Conservation (phyloP, 2,888 invertebrate genomes). For the Apeira syringaria region DNA sequence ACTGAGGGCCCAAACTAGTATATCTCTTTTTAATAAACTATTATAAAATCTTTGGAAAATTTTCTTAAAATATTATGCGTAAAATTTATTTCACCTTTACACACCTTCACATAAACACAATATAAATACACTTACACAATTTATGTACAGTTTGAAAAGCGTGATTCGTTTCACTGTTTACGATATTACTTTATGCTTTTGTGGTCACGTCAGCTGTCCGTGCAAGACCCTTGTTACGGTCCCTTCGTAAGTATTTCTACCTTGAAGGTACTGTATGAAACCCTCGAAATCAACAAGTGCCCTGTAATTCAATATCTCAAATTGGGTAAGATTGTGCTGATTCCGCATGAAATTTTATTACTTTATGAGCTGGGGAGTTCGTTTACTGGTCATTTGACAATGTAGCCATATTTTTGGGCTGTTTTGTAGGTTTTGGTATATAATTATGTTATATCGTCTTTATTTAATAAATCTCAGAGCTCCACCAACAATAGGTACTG, state of each 20-base stretch:
- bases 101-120: too few species aligned
- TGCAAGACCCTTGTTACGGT: conserved; percentile 56
- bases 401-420: background rate
- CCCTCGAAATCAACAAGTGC: conserved; percentile 55
- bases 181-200: conserved; percentile 38
- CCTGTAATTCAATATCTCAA: conserved; percentile 42
- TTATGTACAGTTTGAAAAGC: background rate
- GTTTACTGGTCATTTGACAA: conserved; percentile 5
- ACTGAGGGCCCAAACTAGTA: too few species aligned
- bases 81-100: too few species aligned
- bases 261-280: conserved; percentile 24
- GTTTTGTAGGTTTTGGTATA: background rate
- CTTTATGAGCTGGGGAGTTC: conserved; percentile 27
- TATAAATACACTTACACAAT: background rate
- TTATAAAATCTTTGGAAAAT: too few species aligned
- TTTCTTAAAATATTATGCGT: too few species aligned
- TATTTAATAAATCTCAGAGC: too few species aligned
- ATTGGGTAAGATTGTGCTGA: conserved; percentile 28
- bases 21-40: too few species aligned
- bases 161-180: conserved; percentile 3
- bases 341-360: conserved; percentile 24
- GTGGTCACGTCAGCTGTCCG: conserved; percentile 62
- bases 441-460: too few species aligned
- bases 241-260: conserved; percentile 34
- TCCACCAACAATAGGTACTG: too few species aligned